Conservation (phyloP, 1,140 invertebrate genomes). For the Drosophila yakuba region DNA sequence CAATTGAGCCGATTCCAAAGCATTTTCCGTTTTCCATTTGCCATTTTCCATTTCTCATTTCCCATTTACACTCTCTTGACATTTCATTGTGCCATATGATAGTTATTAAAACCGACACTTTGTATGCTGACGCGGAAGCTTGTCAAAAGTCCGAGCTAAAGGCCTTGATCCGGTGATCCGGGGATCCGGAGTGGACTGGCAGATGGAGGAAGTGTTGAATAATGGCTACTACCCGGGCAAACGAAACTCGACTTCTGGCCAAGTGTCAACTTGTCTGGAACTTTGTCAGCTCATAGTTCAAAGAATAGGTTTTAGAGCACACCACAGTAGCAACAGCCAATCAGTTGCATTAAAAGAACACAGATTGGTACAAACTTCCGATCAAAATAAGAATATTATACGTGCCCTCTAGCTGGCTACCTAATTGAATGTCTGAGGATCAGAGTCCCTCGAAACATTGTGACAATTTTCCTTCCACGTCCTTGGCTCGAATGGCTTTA, state of each 20-base stretch:
- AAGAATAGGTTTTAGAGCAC: too few species aligned
- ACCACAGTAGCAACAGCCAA: too few species aligned
- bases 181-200: conserved; percentile 23
- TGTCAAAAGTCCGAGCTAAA: conserved; percentile 18
- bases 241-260: conserved; percentile 3
- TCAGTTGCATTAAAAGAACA: too few species aligned
- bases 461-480: conserved; percentile 6
- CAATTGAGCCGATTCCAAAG: conserved; percentile 38
- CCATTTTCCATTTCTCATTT: not conserved
- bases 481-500: conserved; percentile 48
- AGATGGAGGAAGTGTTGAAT: conserved; percentile 18
- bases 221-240: conserved; percentile 3
- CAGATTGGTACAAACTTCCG: too few species aligned
- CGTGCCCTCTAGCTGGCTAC: too few species aligned
- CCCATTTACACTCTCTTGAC: conserved; percentile 21
- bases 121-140: conserved; percentile 18
- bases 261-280: not conserved
- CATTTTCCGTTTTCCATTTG: conserved; percentile 14
- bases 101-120: conserved; percentile 45
- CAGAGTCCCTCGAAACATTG: not conserved
- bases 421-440: not conserved
- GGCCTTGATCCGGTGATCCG: conserved; percentile 24
- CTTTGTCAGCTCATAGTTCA: not conserved
- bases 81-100: conserved; percentile 21
- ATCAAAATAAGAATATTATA: too few species aligned